Conservation (phyloP, 2,797 vertebrate species). For the Urocyon cinereoargenteus region DNA sequence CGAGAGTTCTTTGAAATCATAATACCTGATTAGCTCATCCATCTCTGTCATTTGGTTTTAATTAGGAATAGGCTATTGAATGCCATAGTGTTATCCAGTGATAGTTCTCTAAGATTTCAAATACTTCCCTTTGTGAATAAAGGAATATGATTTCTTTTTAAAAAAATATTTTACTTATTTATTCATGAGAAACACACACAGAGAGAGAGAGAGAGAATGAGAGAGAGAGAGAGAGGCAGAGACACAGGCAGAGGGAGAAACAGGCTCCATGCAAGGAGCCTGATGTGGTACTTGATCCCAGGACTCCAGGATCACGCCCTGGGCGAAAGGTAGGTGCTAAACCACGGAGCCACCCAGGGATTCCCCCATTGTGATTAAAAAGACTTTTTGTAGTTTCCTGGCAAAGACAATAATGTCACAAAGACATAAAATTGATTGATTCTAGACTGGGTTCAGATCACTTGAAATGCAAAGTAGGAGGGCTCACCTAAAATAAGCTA, state of each 20-base stretch:
- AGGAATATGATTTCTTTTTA: slow-evolving; percentile 53
- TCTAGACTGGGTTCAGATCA: background rate
- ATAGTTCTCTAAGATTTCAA: slow-evolving; percentile 49
- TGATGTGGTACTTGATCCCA: too few species aligned
- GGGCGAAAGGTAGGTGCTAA: too few species aligned
- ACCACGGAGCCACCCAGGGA: too few species aligned
- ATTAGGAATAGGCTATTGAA: slow-evolving; percentile 57
- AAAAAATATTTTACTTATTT: too few species aligned
- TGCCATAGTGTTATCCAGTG: background rate
- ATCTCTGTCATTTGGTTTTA: slow-evolving; percentile 74
- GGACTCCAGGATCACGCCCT: too few species aligned
- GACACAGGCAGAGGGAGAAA: too few species aligned
- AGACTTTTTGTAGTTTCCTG: slow-evolving; percentile 55
- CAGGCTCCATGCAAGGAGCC: too few species aligned
- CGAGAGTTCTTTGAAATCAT: slow-evolving; percentile 51
- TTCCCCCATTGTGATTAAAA: slow-evolving; percentile 42
- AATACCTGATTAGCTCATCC: slow-evolving; percentile 48
- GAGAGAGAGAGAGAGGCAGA: too few species aligned
- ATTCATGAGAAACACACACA: too few species aligned
- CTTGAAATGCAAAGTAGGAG: slow-evolving; percentile 48
- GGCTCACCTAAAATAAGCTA: slow-evolving; percentile 11
- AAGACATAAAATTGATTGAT: slow-evolving; percentile 13
- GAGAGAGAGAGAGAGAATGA: too few species aligned
- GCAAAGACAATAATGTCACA: slow-evolving; percentile 54
- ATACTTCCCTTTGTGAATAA: slow-evolving; percentile 54